Base-by-base conservation (phyloP, 2,888 invertebrate species). In the Hypercompe scribonia region DNA sequence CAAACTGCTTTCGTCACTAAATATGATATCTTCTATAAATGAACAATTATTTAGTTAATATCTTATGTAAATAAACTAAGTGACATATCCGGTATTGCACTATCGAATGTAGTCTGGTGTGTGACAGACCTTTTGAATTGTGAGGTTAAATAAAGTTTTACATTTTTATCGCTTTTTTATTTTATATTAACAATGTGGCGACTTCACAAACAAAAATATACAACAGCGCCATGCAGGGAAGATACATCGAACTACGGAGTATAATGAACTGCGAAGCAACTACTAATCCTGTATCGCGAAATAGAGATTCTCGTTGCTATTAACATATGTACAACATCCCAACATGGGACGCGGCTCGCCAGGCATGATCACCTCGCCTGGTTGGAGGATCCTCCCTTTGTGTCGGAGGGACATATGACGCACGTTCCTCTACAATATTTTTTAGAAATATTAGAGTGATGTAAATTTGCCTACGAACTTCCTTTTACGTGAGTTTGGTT, bases 141-240 rank as follows among this genome's bases (percentile, higher is more conserved):
- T 84, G 82, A 86, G 88, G 89, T 91, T 89, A 87, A 93, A 93
- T 93, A 93, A 93, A 94, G 88, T 92, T 94, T 93, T 93, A 93
- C 92, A 91, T 92, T 93, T 93, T 91, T 90, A 85, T 81, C 81
- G 73, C 75, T 76, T 13, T 72, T 68, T 69, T 72, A 13, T 34
- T 34, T 18, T 34, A 34, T 33, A 50, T 24, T 24, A 24, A 24
- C 8, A 2, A 24, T 50, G 10, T n/a, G n/a, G n/a, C n/a, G n/a
- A n/a, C n/a, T n/a, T n/a, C n/a, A n/a, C n/a, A n/a, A n/a, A n/a
- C n/a, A n/a, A n/a, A n/a, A n/a, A n/a, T n/a, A n/a, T n/a, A n/a
- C n/a, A n/a, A n/a, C n/a, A n/a, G n/a, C n/a, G n/a, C n/a, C n/a
- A n/a, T n/a, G n/a, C n/a, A n/a, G n/a, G n/a, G n/a, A n/a, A n/a